Evolutionary conservation across 2,888 invertebrate genomes (phyloP).

Genomic region (Lasius fuliginosus): DNA sequence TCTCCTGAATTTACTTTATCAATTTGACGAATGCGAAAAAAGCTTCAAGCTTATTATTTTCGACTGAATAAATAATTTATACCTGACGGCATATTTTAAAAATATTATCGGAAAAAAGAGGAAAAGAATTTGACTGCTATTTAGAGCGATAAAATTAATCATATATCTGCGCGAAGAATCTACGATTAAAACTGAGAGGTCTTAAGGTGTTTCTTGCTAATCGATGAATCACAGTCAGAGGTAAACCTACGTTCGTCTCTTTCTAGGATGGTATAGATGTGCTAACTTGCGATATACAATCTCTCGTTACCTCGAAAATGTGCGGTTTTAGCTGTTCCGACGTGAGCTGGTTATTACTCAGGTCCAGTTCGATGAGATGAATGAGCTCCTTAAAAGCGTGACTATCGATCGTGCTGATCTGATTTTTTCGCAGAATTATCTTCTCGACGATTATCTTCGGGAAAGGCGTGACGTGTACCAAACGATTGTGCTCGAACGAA

Average conservation of each 20-base stretch:
- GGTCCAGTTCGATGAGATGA: slow-evolving; percentile 89
- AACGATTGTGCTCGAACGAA: slow-evolving; percentile 77
- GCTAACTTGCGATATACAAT: neutral
- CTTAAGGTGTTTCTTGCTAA: neutral
- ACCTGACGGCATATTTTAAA: neutral
- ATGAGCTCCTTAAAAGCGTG: slow-evolving; percentile 90
- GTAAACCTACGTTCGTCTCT: neutral
- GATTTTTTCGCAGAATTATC: slow-evolving; percentile 89
- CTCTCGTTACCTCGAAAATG: slow-evolving; percentile 89
- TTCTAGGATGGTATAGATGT: neutral
- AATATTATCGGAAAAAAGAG: neutral
- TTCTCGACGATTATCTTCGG: slow-evolving; percentile 87
- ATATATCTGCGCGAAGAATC: neutral
- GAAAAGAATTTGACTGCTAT: neutral
- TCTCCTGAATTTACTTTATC: neutral
- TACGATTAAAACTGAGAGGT: neutral
- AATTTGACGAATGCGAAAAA: neutral
- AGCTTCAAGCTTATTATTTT: neutral
- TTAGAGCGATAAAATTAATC: neutral
- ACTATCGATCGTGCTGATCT: slow-evolving; percentile 89
- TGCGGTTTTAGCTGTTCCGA: slow-evolving; percentile 88
- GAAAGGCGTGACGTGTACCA: slow-evolving; percentile 87
- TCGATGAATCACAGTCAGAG: slow-evolving; percentile 6
- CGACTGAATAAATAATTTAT: neutral
- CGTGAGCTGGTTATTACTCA: slow-evolving; percentile 91